These are phyloP conservation scores for Indicator indicator DNA, from an alignment of 2,113 vertebrate genomes.

Conservation along the genomic window DNA sequence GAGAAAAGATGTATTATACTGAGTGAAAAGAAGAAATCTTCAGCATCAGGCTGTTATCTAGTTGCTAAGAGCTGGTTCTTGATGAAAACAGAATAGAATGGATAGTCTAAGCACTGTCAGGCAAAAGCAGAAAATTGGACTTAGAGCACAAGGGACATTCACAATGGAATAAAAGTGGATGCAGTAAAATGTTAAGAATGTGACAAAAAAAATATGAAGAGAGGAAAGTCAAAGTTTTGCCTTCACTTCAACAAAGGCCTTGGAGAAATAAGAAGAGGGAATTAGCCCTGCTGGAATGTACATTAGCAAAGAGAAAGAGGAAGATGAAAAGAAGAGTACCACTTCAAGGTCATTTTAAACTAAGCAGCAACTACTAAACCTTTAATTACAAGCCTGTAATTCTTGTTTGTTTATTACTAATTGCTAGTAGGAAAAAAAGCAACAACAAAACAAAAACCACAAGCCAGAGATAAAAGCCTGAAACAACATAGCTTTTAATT, in stretches of 20 bases:
- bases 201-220: constrained; percentile 41
- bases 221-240: background rate
- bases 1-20: constrained; percentile 52
- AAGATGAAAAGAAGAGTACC: background rate
- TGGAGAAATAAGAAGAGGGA: background rate
- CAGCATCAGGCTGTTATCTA: constrained; percentile 37
- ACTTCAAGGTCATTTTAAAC: constrained; percentile 50
- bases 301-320: constrained; percentile 2
- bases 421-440: background rate
- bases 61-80: constrained; percentile 46
- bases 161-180: constrained; percentile 41
- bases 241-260: constrained; percentile 18
- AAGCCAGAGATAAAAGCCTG: background rate
- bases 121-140: constrained; percentile 62
- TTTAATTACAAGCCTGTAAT: constrained; percentile 24
- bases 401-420: constrained; percentile 25
- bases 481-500: background rate
- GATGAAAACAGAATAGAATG: constrained; percentile 54
- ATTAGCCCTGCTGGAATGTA: constrained; percentile 6
- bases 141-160: constrained; percentile 17
- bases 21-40: constrained; percentile 54
- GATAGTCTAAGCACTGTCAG: constrained; percentile 33
- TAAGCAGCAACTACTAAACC: background rate
- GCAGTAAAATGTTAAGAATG: constrained; percentile 26
- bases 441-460: background rate